Evolutionary conservation across 2,113 vertebrate species (phyloP), one percentile per base, ranked within the genome.

Genomic region (Ranitomeya variabilis): DNA sequence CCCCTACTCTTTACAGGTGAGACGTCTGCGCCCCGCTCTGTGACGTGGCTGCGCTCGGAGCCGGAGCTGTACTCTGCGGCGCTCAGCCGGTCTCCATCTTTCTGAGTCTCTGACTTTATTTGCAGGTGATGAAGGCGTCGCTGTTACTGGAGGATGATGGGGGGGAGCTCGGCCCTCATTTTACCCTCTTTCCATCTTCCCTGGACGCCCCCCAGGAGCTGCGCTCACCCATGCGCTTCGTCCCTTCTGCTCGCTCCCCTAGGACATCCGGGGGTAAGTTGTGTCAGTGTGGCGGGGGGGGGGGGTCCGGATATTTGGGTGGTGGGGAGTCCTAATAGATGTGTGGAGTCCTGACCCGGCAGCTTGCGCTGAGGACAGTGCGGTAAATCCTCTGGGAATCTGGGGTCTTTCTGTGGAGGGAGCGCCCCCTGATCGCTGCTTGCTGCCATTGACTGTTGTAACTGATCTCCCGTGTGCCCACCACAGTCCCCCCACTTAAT

Each of bases 91-190:
- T 15, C 64, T 7, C 64, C 64, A 6, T 7, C 64, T 66, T 66
- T 19, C 62, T 16, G 64, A 13, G 21, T 74, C 71, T 71, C 9
- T 31, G 71, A 74, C 7, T 4, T 18, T 45, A 78, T 18, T 52
- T 23, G 2, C 91, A 99, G 98, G 97, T 99, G 85, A 99, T 99
- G 98, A 99, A 99, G 92, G 97, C 98, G 0, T 98, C 98, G 19
- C 92, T 99, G 90, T 97, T 99, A 55, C 92, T 94, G 2, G 98
- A 97, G 21, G 97, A 99, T 0, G 98, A 98, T 37, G 86, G 92
- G 0, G 97, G 45, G 10, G 81, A 83, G 3, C 90, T 93, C 73
- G 94, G 96, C 52, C 93, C 88, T 9, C 80, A 78, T 0, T 91
- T 93, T 82, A 83, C 85, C 57, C 92, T 84, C 64, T 91, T 93